phyloP scores from a whole-genome alignment of 2,113 vertebrate species.

The Sapayoa aenigma region DNA sequence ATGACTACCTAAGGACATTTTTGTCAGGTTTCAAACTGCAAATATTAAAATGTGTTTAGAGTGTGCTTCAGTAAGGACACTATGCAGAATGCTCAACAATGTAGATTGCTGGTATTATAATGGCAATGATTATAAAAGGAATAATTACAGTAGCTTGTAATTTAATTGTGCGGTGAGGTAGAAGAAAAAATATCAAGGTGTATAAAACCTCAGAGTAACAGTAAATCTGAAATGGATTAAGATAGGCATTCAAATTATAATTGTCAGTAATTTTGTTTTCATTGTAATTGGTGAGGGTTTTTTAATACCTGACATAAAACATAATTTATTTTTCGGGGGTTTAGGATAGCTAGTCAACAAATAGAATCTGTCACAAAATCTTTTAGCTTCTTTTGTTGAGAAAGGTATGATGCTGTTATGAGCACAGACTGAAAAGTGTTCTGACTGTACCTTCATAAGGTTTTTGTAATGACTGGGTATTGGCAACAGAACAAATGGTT shows the following conservation, averaged over 20 bases:
- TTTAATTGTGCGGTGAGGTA: conserved; percentile 25
- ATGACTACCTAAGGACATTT: conserved; percentile 55
- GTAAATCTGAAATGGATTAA: conserved; percentile 68
- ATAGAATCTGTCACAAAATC: conserved; percentile 50
- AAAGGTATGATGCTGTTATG: background rate
- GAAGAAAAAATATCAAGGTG: conserved; percentile 22
- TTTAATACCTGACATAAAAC: conserved; percentile 64
- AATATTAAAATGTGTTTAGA: conserved; percentile 44
- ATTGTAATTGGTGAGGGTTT: conserved; percentile 62
- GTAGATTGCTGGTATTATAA: conserved; percentile 46
- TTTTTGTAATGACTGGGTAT: background rate
- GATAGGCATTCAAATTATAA: conserved; percentile 69
- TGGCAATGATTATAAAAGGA: background rate
- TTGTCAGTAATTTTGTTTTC: conserved; percentile 75
- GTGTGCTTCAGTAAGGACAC: conserved; percentile 12
- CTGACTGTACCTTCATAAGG: background rate
- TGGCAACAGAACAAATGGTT: background rate
- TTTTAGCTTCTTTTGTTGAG: conserved; percentile 25
- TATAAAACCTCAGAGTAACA: conserved; percentile 36
- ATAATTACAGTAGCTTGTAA: conserved; percentile 36
- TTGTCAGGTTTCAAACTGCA: conserved; percentile 48
- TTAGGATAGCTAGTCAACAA: conserved; percentile 31
- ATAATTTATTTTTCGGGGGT: conserved; percentile 58
- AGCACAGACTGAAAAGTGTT: background rate
- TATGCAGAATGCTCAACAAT: conserved; percentile 38